Base-by-base conservation (phyloP, 2,888 invertebrate genomes). In the Noctua fimbriata region DNA sequence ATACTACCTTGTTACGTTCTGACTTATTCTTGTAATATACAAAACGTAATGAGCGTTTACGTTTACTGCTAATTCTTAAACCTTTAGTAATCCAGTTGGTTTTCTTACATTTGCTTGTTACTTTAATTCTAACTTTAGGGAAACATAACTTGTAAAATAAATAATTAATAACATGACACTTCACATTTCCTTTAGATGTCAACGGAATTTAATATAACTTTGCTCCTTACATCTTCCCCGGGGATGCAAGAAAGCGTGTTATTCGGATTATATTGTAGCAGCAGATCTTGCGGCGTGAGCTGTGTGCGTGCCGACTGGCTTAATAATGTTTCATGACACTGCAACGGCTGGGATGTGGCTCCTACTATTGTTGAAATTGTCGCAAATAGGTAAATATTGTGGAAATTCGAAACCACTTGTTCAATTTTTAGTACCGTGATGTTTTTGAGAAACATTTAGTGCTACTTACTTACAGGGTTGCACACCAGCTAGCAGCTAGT, bases 321-420 rank as follows among this genome's bases (percentile, higher is more conserved):
- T 85, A 87, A 79, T 86, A 82, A 69, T 74, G 75, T 72, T 73
- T 73, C 82, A 82, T 85, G 85, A 85, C 55, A 67, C 63, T 78
- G 86, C 88, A 87, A 21, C 32, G 41, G n/a, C 52, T 55, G 55
- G 14, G 3, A 18, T 16, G 2, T 28, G 18, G 28, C 52, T 65
- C 28, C 60, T 77, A 81, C 74, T 44, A 32, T 32, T 52, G 36
- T 24, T 24, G 24, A 47, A 7, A 36, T 55, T 4, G 24, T 74
- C 32, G 6, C 36, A 36, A 3, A 32, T 41, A 24, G 5, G 10
- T 21, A 21, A 21, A 65, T 63, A 2, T 18, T 18, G 60, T 28
- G 18, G 10, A 32, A 32, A 32, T 58, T 14, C 24, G 28, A 28
- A 60, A 4, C 5, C 63, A 63, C 32, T 32, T 10, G 63, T 63